Evolutionary conservation across 1,140 invertebrate species (phyloP), one percentile per base, ranked within the genome.

Genomic region (Sycobia sp.): DNA sequence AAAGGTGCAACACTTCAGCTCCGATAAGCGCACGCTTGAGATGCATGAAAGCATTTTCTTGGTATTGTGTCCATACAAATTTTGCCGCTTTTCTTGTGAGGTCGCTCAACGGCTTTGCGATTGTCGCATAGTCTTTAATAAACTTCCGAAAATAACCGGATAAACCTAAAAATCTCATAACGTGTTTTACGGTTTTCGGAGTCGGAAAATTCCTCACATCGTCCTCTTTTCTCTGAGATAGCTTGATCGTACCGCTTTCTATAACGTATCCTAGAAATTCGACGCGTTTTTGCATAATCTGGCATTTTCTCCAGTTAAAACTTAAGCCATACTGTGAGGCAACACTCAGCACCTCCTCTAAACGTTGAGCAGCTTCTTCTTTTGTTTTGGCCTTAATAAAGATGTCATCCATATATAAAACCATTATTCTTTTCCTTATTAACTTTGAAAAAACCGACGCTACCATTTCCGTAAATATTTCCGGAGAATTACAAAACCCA

Each of bases 321-420:
- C 29, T 4, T 11, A 32, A 11, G 11, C 29, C 29, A 32, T 32
- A 32, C n/a, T n/a, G n/a, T n/a, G n/a, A n/a, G n/a, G n/a, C n/a
- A n/a, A n/a, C n/a, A n/a, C n/a, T n/a, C n/a, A 32, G 5, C 4
- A 32, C 29, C 11, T 7, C 5, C 29, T 32, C 5, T 11, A 32
- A 11, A 11, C 11, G 4, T 32, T 32, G 4, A 7, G 29, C 29
- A 7, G 29, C 29, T 32, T 32, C 29, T 7, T 32, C 4, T n/a
- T n/a, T n/a, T n/a, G n/a, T n/a, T n/a, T n/a, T n/a, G n/a, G n/a
- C n/a, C n/a, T n/a, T n/a, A n/a, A n/a, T n/a, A n/a, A n/a, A n/a
- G 14, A 56, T 14, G 23, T 64, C 46, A 36, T 64, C 62, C 16
- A 51, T 32, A 18, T 53, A 64, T 1, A 64, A 10, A 1, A 49